phyloP scores from a whole-genome alignment of 2,797 vertebrate genomes.

The Eulemur mongoz region DNA sequence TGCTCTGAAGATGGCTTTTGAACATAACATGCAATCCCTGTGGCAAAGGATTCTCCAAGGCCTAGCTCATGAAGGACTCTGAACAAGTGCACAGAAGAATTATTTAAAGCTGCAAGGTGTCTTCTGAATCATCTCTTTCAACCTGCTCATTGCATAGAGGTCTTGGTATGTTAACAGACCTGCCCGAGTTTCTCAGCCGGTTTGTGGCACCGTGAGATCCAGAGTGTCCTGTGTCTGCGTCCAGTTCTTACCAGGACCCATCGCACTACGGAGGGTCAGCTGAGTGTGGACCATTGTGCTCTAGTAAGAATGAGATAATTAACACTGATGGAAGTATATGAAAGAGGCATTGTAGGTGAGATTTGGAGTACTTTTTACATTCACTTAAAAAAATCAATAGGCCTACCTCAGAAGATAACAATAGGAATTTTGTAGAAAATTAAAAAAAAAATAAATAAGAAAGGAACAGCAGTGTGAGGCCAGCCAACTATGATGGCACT shows the following conservation, averaged over 20 bases:
- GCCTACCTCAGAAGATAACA: not conserved
- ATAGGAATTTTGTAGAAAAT: not conserved
- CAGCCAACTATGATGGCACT: not conserved
- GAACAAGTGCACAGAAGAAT: not conserved
- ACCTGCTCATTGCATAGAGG: not conserved
- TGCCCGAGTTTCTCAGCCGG: not conserved
- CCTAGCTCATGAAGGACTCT: not conserved
- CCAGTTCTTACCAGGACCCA: not conserved
- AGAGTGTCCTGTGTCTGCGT: not conserved
- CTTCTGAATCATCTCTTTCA: not conserved
- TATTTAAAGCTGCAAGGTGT: not conserved
- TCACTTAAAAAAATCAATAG: not conserved
- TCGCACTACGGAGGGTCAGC: rapidly evolving
- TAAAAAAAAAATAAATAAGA: not conserved
- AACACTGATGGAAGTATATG: not conserved
- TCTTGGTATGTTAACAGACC: not conserved
- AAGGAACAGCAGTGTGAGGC: not conserved
- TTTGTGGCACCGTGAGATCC: not conserved
- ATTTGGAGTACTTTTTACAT: not conserved
- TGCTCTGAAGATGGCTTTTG: not conserved
- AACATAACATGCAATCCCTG: not conserved
- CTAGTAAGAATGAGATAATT: too few relatives aligned
- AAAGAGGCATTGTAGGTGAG: not conserved
- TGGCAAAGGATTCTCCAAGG: not conserved
- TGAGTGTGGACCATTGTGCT: not conserved